Evolutionary conservation across 1,140 invertebrate genomes (phyloP).

Genomic region (Pachyrhynchus sulphureomaculatus): DNA sequence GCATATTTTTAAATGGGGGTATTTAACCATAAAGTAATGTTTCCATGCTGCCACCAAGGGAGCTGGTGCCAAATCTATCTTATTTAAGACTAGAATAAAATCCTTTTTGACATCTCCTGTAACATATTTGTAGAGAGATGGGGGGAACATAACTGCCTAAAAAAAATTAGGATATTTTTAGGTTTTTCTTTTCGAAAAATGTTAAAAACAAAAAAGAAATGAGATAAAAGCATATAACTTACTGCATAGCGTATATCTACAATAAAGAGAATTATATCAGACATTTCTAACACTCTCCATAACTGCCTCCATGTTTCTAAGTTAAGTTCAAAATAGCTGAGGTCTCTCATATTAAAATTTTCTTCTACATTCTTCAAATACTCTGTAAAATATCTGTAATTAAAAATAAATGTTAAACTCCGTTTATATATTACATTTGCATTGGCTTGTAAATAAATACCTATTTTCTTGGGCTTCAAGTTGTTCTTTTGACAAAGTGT

Average conservation of each 20-base stretch:
- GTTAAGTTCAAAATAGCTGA: conserved; percentile 78
- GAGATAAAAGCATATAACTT: no score
- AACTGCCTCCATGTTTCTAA: conserved; percentile 98
- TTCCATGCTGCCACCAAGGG: conserved; percentile 85
- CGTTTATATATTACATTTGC: no score
- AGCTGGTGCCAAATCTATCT: conserved; percentile 85
- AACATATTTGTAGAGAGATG: conserved; percentile 82
- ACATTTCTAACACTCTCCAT: conserved; percentile 96
- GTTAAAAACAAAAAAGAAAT: no score
- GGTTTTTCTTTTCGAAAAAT: no score
- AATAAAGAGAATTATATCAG: conserved; percentile 94
- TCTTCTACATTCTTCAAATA: conserved; percentile 44
- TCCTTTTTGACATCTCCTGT: conserved; percentile 72
- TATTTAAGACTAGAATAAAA: conserved; percentile 88
- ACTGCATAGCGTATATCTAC: conserved; percentile 68
- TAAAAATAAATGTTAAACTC: background rate
- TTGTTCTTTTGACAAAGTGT: conserved; percentile 66
- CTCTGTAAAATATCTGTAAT: conserved; percentile 37
- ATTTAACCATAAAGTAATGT: conserved; percentile 72
- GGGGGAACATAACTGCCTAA: conserved; percentile 82
- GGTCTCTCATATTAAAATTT: conserved; percentile 40
- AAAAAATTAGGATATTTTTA: no score
- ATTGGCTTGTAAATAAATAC: no score
- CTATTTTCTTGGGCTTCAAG: conserved; percentile 73
- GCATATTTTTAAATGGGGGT: conserved; percentile 74